phyloP scores from a whole-genome alignment of 2,888 invertebrate genomes.

The Pardosa pseudoannulata region DNA sequence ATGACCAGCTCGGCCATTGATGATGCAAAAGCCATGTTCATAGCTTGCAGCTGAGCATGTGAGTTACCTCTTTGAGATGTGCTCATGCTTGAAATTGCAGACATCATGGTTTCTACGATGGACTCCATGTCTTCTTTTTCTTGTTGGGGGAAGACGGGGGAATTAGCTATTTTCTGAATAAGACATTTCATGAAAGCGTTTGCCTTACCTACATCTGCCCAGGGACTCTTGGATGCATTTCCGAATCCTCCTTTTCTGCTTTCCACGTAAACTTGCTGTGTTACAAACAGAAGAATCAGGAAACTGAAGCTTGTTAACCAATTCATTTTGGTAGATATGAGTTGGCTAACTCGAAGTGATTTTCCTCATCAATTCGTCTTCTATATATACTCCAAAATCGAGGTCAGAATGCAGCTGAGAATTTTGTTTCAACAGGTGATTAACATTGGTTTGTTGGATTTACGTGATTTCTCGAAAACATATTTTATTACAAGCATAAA shows the following conservation, averaged over 20 bases:
- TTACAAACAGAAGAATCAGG: conserved; percentile 19
- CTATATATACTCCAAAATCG: too few species aligned
- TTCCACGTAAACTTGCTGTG: conserved; percentile 17
- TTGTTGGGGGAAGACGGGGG: conserved; percentile 32
- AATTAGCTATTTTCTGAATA: conserved; percentile 27
- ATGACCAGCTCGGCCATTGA: conserved; percentile 48
- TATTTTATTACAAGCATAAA: too few species aligned
- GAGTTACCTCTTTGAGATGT: background rate
- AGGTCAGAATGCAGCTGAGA: too few species aligned
- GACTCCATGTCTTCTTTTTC: conserved; percentile 48
- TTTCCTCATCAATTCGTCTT: too few species aligned
- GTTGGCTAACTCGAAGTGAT: conserved; percentile 16
- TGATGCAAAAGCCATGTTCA: conserved; percentile 56
- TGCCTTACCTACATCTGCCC: conserved; percentile 35
- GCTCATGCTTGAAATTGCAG: background rate
- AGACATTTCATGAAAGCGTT: conserved; percentile 49
- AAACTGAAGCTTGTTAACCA: conserved; percentile 54
- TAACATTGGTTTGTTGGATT: too few species aligned
- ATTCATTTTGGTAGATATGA: conserved; percentile 27
- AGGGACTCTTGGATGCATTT: conserved; percentile 25
- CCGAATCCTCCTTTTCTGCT: background rate
- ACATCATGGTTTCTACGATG: conserved; percentile 41
- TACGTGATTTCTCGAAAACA: too few species aligned
- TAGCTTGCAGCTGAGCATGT: conserved; percentile 26
- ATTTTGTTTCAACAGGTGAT: too few species aligned